phyloP scores from a whole-genome alignment of 2,888 invertebrate genomes.

The Sceliomorpha sp. region DNA sequence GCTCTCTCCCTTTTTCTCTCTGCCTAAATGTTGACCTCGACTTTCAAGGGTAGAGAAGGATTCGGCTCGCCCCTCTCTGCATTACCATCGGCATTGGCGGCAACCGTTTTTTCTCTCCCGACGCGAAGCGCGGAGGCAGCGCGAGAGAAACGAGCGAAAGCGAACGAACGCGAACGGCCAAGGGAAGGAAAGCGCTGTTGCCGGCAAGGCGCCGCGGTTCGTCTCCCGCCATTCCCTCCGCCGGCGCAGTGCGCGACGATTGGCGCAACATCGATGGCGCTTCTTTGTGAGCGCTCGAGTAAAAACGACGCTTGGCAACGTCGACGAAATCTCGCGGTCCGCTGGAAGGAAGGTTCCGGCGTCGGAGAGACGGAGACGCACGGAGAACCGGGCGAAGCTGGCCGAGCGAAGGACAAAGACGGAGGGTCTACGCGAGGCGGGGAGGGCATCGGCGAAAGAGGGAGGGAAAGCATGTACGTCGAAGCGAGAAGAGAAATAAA shows the following conservation, averaged over 20 bases:
- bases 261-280: slow-evolving; percentile 72
- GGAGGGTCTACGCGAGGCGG: slow-evolving; percentile 12
- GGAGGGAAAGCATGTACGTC: too few species aligned
- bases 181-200: slow-evolving; percentile 71
- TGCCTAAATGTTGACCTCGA: slow-evolving; percentile 81
- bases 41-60: slow-evolving; percentile 81
- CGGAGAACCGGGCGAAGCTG: slow-evolving; percentile 19
- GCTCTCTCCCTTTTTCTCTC: slow-evolving; percentile 61
- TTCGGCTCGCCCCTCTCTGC: slow-evolving; percentile 67
- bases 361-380: slow-evolving; percentile 33
- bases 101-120: slow-evolving; percentile 59
- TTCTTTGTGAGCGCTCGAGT: slow-evolving; percentile 80
- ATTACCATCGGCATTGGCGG: slow-evolving; percentile 57
- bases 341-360: slow-evolving; percentile 62
- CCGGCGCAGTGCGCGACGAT: slow-evolving; percentile 59
- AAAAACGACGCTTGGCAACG: slow-evolving; percentile 78
- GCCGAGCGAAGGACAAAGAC: slow-evolving; percentile 5
- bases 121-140: slow-evolving; percentile 25
- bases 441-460: slow-evolving; percentile 52
- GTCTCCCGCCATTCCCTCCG: slow-evolving; percentile 75
- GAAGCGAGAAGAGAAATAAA: too few species aligned
- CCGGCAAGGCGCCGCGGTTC: slow-evolving; percentile 29
- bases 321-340: too few species aligned
- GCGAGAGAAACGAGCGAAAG: slow-evolving; percentile 39
- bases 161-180: slow-evolving; percentile 53